Base-by-base conservation (phyloP, 1,140 invertebrate species). In the Amyelois transitella region DNA sequence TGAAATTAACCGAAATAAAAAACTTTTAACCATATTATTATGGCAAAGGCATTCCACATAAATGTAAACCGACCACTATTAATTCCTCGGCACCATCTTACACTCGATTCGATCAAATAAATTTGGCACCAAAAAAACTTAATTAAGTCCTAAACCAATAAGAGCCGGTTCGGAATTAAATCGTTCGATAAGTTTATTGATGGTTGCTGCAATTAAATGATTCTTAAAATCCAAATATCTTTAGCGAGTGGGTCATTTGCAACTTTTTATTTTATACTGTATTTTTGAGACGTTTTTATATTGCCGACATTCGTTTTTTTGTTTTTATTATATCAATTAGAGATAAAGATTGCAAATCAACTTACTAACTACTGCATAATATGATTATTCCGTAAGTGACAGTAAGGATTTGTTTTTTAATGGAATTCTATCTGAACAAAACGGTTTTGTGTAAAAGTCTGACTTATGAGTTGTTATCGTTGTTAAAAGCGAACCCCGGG, bases 31-130 rank as follows among this genome's bases (percentile, higher is more conserved):
- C 22, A 5, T 24, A 24, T 5, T 3, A 8, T 3, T 24, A 8
- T 24, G 22, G 22, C n/a, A 38, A 38, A 38, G 17, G 4, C 32
- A 38, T 52, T 55, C 43, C 58, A 53, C 52, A 60, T 43, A 60
- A 57, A 62, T 56, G 56, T 60, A 54, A 64, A 58, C 53, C 57
- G 57, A 56, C 56, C 32, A 14, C 12, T 38, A 38, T 38, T 14
- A 38, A 38, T 38, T 38, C 32, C 3, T 60, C 53, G 57, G 59
- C 66, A 59, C 38, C 51, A 63, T 61, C 59, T 58, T 51, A 66
- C 50, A 57, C 53, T 44, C 32, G 32, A 38, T 38, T 14, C n/a
- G 1, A 14, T 38, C 32, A 38, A 38, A 38, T 38, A 14, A 38
- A 38, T 38, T 38, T 38, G 12, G 1, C 32, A 2, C 12, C 32